A percentile compares a stretch with the other conserved stretches of the same genome.
phyloP scores from a whole-genome alignment of 1,140 invertebrate species.

The Propsilocerus akamusi region DNA sequence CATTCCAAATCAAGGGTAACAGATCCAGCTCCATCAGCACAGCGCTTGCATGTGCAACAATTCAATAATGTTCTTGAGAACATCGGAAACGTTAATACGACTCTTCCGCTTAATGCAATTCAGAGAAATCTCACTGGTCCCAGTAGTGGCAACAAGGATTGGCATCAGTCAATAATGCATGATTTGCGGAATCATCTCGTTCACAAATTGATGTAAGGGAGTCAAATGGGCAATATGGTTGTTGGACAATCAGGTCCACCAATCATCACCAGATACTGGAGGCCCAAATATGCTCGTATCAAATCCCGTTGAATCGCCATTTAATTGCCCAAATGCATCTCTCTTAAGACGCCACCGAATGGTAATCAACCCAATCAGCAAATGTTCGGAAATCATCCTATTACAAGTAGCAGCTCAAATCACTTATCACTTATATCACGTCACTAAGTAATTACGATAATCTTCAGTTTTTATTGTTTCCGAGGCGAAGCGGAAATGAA shows the following conservation, averaged over 20 bases:
- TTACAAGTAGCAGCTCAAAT: slow-evolving; percentile 28
- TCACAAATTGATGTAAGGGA: slow-evolving; percentile 85
- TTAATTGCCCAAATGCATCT: slow-evolving; percentile 12
- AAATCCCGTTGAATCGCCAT: slow-evolving; percentile 43
- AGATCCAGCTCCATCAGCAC: slow-evolving; percentile 4
- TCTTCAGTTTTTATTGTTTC: too few species aligned
- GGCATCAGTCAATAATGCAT: slow-evolving; percentile 91
- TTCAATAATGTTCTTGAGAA: slow-evolving; percentile 6
- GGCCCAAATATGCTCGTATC: slow-evolving; percentile 29
- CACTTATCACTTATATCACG: too few species aligned
- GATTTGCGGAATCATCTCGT: slow-evolving; percentile 97
- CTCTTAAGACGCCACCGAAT: slow-evolving; percentile 30
- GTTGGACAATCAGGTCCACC: slow-evolving; percentile 44
- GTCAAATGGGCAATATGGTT: slow-evolving; percentile 27
- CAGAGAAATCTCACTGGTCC: slow-evolving; percentile 33
- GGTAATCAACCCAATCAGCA: slow-evolving; percentile 30
- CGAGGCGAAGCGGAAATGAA: too few species aligned
- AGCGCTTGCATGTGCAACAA: background rate
- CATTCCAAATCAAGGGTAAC: slow-evolving; percentile 1
- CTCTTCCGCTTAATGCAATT: slow-evolving; percentile 44
- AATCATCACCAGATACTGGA: slow-evolving; percentile 34
- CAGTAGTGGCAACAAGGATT: slow-evolving; percentile 81
- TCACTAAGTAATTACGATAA: too few species aligned
- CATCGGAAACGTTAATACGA: slow-evolving; percentile 32
- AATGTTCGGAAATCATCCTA: slow-evolving; percentile 30